Conservation (phyloP, 2,888 invertebrate species). For the Hanleya hanleyi region DNA sequence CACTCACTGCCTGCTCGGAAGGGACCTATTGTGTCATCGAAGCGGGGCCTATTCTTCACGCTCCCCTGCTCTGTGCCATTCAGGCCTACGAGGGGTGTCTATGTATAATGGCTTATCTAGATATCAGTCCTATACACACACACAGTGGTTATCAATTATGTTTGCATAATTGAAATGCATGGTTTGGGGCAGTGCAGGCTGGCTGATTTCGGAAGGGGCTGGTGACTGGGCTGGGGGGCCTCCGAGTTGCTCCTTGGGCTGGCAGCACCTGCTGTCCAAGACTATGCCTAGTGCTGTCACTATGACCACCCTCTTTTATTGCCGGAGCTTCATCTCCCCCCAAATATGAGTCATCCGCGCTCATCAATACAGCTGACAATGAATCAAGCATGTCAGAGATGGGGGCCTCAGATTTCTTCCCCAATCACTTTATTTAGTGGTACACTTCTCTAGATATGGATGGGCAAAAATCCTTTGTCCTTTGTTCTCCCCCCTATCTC, state of each 20-base stretch:
- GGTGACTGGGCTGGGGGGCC: too few relatives aligned
- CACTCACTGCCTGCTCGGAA: too few relatives aligned
- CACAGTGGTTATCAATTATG: conserved; percentile 8
- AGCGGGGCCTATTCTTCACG: too few relatives aligned
- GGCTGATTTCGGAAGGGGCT: too few relatives aligned
- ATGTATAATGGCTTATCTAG: neutral
- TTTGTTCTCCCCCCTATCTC: conserved; percentile 3
- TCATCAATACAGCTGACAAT: conserved; percentile 2
- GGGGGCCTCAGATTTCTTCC: conserved; percentile 1
- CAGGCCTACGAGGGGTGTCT: too few relatives aligned
- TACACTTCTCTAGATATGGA: too few relatives aligned
- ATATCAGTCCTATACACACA: neutral
- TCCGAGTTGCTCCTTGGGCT: too few relatives aligned
- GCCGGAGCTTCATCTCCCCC: neutral
- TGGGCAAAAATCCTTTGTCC: too few relatives aligned
- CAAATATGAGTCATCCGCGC: neutral
- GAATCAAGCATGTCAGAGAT: conserved; percentile 9
- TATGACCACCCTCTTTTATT: neutral
- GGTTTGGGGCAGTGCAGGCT: too few relatives aligned
- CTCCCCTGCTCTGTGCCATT: too few relatives aligned
- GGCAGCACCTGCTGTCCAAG: conserved; percentile 8
- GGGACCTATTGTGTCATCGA: too few relatives aligned
- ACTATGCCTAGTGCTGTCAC: neutral
- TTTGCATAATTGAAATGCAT: conserved; percentile 10
- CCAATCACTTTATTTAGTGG: neutral